phyloP scores from a whole-genome alignment of 2,888 invertebrate species.

The Sthenelais limicola region DNA sequence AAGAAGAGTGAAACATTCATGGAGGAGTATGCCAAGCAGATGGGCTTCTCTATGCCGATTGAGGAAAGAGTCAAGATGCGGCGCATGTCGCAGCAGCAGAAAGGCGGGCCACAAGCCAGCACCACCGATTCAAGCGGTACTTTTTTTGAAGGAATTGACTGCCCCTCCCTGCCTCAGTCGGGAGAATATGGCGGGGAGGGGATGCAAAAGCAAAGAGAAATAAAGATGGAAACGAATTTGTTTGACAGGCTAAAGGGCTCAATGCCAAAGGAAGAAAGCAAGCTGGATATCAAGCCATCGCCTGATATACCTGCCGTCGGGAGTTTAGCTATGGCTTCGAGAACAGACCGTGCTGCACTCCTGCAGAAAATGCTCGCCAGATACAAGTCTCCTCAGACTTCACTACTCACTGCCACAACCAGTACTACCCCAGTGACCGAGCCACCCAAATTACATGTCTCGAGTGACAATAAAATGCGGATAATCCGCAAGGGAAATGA shows the following conservation, averaged over 20 bases:
- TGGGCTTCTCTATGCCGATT: conserved; percentile 31
- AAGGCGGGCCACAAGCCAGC: neutral
- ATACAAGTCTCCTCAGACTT: conserved; percentile 9
- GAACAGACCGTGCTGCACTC: neutral
- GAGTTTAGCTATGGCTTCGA: conserved; percentile 2
- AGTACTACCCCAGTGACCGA: too few species aligned
- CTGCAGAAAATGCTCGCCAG: conserved; percentile 20
- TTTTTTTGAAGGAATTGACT: conserved; percentile 18
- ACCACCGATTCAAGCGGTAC: too few species aligned
- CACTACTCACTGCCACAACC: too few species aligned
- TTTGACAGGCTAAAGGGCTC: too few species aligned
- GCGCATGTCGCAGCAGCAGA: neutral
- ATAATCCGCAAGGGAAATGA: too few species aligned
- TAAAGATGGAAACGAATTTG: too few species aligned
- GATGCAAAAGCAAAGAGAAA: neutral
- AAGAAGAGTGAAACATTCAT: conserved; percentile 20
- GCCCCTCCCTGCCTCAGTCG: conserved; percentile 28
- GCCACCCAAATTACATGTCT: too few species aligned
- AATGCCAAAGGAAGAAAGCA: neutral
- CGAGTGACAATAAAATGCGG: too few species aligned
- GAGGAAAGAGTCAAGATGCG: conserved; percentile 42
- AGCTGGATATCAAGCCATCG: neutral
- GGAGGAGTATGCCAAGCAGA: conserved; percentile 33
- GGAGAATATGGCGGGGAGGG: conserved; percentile 12
- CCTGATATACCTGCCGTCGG: conserved; percentile 30